Percentiles rank a stretch among this genome's conserved stretches.
Conservation (phyloP, 2,888 invertebrate species). For the Chloromyia formosa region DNA sequence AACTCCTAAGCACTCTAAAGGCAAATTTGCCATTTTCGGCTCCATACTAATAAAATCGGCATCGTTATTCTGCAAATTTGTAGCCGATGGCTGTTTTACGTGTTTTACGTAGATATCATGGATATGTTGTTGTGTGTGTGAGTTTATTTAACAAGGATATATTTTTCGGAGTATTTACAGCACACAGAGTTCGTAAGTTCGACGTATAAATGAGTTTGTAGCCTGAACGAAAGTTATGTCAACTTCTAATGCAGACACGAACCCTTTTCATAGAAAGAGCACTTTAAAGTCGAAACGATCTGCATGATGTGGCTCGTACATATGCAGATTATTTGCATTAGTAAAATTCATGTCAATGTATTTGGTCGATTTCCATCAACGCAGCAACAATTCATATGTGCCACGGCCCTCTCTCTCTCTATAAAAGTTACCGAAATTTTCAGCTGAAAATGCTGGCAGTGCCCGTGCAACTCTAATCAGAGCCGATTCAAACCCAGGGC, state of each 20-base stretch:
- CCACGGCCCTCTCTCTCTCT: too few relatives aligned
- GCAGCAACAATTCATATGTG: slow-evolving; percentile 4
- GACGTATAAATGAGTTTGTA: neutral
- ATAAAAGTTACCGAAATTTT: slow-evolving; percentile 3
- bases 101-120: neutral
- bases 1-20: slow-evolving; percentile 4
- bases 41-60: neutral
- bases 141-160: neutral
- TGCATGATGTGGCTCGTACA: too few relatives aligned
- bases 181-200: neutral
- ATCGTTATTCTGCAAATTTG: neutral
- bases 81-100: neutral
- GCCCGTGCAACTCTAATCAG: slow-evolving; percentile 14
- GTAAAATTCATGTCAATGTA: too few relatives aligned
- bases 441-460: neutral
- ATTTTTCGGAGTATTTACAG: neutral
- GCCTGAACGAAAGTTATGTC: neutral
- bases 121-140: neutral
- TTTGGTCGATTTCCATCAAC: neutral
- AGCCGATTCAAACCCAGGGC: neutral
- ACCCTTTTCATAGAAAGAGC: too few relatives aligned
- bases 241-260: neutral
- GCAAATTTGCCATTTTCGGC: neutral
- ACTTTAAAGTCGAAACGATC: too few relatives aligned
- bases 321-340: too few relatives aligned